These are phyloP conservation scores for Stigmatopora nigra DNA, from an alignment of 2,113 vertebrate species.

Conservation along the genomic window DNA sequence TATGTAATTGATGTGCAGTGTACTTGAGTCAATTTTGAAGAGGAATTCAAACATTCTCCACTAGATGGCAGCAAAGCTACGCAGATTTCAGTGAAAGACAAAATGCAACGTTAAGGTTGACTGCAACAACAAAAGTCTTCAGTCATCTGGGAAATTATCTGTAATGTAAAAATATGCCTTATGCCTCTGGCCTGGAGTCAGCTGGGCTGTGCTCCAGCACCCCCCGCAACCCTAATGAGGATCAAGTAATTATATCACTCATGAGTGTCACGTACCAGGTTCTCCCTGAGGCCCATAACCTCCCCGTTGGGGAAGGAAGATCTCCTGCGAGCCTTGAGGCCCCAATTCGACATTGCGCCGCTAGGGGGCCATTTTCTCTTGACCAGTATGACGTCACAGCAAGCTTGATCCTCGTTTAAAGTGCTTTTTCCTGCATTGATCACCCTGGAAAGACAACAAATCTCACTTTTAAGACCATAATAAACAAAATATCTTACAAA, in stretches of 20 bases:
- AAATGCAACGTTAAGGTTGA: not conserved
- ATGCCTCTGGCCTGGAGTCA: too few relatives aligned
- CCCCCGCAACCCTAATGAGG: too few relatives aligned
- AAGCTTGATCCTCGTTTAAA: constrained; percentile 95
- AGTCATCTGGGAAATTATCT: too few relatives aligned
- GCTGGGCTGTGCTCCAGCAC: too few relatives aligned
- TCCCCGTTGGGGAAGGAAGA: constrained; percentile 91
- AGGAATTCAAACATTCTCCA: not conserved
- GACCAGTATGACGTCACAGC: constrained; percentile 87
- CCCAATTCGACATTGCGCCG: constrained; percentile 74
- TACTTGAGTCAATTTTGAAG: not conserved
- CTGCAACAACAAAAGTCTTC: not conserved
- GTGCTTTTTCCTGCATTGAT: constrained; percentile 97
- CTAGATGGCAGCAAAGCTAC: not conserved
- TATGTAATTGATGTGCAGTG: too few relatives aligned
- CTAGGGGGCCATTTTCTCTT: constrained; percentile 74
- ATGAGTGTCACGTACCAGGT: constrained; percentile 65
- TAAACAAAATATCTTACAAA: not conserved
- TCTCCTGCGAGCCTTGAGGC: constrained; percentile 74
- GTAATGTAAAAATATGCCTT: too few relatives aligned
- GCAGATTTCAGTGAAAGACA: not conserved
- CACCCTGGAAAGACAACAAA: constrained; percentile 68
- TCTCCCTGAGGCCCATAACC: constrained; percentile 76
- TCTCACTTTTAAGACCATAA: not conserved
- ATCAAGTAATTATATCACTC: too few relatives aligned